These are phyloP conservation scores for Drosophila anomalata DNA, from an alignment of 2,888 invertebrate species.

Conservation along the genomic window DNA sequence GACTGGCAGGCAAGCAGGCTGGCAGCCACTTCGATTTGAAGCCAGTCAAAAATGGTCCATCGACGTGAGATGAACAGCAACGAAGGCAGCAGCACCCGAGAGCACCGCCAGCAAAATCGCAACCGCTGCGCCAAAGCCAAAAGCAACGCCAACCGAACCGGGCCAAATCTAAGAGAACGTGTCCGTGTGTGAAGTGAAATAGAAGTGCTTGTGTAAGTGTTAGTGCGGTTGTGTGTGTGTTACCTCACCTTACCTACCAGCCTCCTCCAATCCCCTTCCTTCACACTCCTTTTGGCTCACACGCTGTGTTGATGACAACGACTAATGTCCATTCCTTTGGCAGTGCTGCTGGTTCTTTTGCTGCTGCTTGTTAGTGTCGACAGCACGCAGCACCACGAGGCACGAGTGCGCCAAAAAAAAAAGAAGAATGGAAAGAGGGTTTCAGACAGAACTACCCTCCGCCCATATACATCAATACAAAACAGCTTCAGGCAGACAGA, in stretches of 20 bases:
- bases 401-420: constrained; percentile 37
- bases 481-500: constrained; percentile 8
- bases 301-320: constrained; percentile 24
- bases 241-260: not conserved
- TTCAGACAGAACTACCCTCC: constrained; percentile 25
- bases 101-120: constrained; percentile 41
- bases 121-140: constrained; percentile 35
- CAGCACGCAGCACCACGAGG: constrained; percentile 29
- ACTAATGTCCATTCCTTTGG: constrained; percentile 38
- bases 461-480: constrained; percentile 10
- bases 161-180: constrained; percentile 32
- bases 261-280: not conserved
- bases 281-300: constrained; percentile 5
- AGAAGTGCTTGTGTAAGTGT: constrained; percentile 24
- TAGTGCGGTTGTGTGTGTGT: constrained; percentile 18
- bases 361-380: constrained; percentile 50
- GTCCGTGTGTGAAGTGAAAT: constrained; percentile 39
- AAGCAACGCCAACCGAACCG: constrained; percentile 34
- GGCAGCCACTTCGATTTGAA: constrained; percentile 62
- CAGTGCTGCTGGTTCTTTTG: constrained; percentile 35
- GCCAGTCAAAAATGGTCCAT: constrained; percentile 84
- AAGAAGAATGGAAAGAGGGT: constrained; percentile 28
- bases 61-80: constrained; percentile 82
- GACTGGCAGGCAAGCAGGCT: constrained; percentile 18
- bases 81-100: constrained; percentile 56